These are phyloP conservation scores for Gymnoscopelus microlampas DNA, from an alignment of 2,797 vertebrate genomes.

Conservation along the genomic window DNA sequence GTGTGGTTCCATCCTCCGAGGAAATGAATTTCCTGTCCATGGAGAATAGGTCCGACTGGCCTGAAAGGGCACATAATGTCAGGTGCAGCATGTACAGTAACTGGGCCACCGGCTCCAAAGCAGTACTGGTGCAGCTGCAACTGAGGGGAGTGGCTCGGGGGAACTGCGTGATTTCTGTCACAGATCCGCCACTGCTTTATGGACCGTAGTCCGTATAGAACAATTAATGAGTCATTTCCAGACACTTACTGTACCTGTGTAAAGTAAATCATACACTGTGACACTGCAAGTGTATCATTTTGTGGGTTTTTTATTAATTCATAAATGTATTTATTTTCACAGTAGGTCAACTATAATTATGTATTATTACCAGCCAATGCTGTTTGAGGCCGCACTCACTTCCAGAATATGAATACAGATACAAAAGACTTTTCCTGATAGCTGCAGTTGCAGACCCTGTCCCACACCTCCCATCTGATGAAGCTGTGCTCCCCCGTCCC, in stretches of 20 bases:
- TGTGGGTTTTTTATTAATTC: too few relatives aligned
- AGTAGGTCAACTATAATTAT: too few relatives aligned
- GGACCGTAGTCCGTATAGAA: conserved; percentile 15
- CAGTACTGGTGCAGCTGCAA: conserved; percentile 56
- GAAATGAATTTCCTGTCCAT: conserved; percentile 58
- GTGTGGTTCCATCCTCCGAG: conserved; percentile 61
- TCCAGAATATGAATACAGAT: too few relatives aligned
- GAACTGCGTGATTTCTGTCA: conserved; percentile 44
- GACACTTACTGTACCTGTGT: conserved; percentile 34
- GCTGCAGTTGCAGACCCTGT: neutral
- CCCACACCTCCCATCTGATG: too few relatives aligned
- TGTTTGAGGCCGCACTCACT: too few relatives aligned
- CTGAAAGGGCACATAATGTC: conserved; percentile 52
- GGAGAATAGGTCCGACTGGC: conserved; percentile 50
- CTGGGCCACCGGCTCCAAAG: conserved; percentile 45
- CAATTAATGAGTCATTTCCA: neutral
- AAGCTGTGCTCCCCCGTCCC: too few relatives aligned
- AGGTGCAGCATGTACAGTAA: conserved; percentile 53
- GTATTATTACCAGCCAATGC: too few relatives aligned
- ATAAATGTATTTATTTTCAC: too few relatives aligned
- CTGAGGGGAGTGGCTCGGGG: conserved; percentile 38
- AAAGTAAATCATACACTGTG: too few relatives aligned
- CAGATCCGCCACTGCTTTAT: conserved; percentile 32
- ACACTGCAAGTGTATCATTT: too few relatives aligned
- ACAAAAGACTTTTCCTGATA: too few relatives aligned